Conservation (phyloP, 2,888 invertebrate genomes). For the Neoitamus cyanurus region DNA sequence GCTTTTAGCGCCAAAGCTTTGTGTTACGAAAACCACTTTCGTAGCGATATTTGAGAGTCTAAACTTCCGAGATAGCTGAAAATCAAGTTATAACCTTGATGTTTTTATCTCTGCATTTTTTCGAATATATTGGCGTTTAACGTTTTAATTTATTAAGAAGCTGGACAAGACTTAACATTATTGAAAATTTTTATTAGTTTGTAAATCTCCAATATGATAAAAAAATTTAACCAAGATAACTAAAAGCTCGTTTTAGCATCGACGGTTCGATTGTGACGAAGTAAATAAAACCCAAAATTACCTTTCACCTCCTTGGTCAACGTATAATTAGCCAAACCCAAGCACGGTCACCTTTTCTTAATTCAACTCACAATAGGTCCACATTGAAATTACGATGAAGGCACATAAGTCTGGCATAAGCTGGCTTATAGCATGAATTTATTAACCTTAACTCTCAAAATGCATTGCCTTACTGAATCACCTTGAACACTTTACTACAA, state of each 20-base stretch:
- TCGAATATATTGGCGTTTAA: neutral
- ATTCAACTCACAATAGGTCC: neutral
- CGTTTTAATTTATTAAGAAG: neutral
- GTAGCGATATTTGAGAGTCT: neutral
- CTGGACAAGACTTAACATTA: neutral
- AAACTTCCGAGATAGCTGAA: neutral
- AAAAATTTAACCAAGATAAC: neutral
- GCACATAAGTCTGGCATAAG: neutral
- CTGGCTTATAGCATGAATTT: neutral
- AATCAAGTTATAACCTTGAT: neutral
- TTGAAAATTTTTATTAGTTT: neutral
- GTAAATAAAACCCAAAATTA: neutral
- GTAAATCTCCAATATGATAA: neutral
- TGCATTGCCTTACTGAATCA: neutral
- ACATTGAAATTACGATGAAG: neutral
- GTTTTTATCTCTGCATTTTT: neutral
- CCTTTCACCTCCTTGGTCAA: neutral
- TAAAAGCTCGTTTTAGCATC: neutral
- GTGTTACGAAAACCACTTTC: neutral
- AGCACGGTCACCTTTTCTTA: neutral
- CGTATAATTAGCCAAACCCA: neutral
- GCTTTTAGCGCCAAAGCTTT: neutral
- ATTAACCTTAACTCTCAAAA: neutral
- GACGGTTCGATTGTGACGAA: neutral
- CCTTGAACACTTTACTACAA: neutral